Conservation (phyloP, 2,888 invertebrate species). For the Leptinotarsa tumamoca region DNA sequence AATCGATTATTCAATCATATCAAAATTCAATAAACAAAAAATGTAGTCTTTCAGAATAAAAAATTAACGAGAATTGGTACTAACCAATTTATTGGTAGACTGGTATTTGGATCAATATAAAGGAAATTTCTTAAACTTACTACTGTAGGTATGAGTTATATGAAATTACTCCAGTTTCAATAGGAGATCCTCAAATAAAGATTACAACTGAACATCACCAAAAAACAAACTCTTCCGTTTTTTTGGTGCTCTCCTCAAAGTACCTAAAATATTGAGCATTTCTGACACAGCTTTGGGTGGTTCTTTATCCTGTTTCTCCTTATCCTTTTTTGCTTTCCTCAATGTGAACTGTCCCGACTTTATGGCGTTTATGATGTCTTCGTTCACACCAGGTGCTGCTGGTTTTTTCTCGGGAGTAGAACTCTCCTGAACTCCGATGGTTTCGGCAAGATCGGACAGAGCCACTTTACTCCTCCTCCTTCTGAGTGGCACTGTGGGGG, state of each 20-base stretch:
- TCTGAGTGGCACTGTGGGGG: slow-evolving; percentile 69
- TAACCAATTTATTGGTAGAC: no score
- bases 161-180: not conserved
- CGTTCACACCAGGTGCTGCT: slow-evolving; percentile 72
- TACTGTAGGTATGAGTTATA: no score
- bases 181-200: slow-evolving; percentile 8
- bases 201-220: slow-evolving; percentile 46
- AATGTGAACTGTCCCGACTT: slow-evolving; percentile 81
- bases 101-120: no score
- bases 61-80: not conserved
- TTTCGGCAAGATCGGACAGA: slow-evolving; percentile 56
- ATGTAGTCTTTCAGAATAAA: not conserved
- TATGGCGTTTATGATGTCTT: slow-evolving; percentile 82
- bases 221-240: slow-evolving; percentile 60
- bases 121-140: no score
- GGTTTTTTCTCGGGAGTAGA: slow-evolving; percentile 45
- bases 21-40: not conserved
- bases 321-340: slow-evolving; percentile 74
- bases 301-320: slow-evolving; percentile 69
- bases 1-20: not conserved
- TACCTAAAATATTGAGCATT: slow-evolving; percentile 78
- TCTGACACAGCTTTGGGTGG: slow-evolving; percentile 75
- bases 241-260: slow-evolving; percentile 70
- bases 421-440: slow-evolving; percentile 51
- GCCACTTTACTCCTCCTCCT: slow-evolving; percentile 65